Percentiles rank a stretch among this genome's conserved stretches.
These are phyloP conservation scores for Aphidoletes aphidimyza DNA, from an alignment of 2,888 invertebrate genomes.

Conservation along the genomic window DNA sequence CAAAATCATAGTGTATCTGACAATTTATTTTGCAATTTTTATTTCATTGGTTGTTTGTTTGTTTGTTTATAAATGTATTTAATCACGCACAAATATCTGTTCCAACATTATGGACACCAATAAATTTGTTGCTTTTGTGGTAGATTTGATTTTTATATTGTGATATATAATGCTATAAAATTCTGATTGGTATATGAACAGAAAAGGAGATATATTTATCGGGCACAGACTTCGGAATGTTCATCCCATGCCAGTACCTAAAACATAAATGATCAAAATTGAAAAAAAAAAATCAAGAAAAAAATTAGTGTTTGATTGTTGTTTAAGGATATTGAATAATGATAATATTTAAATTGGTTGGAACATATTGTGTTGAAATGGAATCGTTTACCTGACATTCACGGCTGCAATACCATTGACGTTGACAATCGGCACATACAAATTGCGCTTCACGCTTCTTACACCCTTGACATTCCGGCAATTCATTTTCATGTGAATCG, in stretches of 20 bases:
- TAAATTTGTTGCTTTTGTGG: no score
- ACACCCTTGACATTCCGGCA: constrained; percentile 87
- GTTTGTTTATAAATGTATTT: no score
- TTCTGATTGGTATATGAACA: not conserved
- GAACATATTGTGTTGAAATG: not conserved
- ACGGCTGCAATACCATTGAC: constrained; percentile 94
- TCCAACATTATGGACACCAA: no score
- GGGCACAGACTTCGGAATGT: constrained; percentile 85
- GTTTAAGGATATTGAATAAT: no score
- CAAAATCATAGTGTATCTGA: no score
- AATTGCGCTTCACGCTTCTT: constrained; percentile 83
- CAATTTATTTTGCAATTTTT: no score
- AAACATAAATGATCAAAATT: constrained; percentile 61
- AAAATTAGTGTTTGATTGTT: constrained; percentile 32
- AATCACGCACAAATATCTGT: no score
- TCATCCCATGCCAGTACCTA: constrained; percentile 90
- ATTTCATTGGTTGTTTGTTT: no score
- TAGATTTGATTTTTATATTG: no score
- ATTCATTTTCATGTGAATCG: constrained; percentile 66
- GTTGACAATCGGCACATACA: constrained; percentile 89
- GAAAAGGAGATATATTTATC: constrained; percentile 66
- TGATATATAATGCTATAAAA: constrained; percentile 23
- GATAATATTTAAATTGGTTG: no score
- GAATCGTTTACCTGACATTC: constrained; percentile 86
- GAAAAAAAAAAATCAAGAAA: constrained; percentile 56